Base-by-base conservation (phyloP, 2,797 vertebrate genomes). In the Lepilemur septentrionalis region DNA sequence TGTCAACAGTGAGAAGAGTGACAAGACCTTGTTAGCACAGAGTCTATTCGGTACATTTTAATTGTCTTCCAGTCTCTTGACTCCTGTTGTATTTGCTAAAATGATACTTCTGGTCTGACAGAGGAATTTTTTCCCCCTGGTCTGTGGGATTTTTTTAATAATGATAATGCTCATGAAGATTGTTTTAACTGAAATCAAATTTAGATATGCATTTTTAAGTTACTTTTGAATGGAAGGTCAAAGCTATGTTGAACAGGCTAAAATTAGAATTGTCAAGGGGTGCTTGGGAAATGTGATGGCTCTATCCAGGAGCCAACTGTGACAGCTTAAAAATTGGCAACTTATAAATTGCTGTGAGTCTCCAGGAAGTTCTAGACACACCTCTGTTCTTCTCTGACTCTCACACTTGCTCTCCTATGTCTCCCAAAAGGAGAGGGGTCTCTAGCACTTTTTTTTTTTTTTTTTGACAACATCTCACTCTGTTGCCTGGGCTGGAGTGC, bases 131-230 rank as follows among this genome's bases (percentile, higher is more conserved):
- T 55, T 55, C 0, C 7, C 18, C 52, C 32, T 88, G n/a, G 7
- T 81, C 83, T 80, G 35, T 80, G 32, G 30, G 17, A 17, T 95
- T 93, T 79, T 79, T 79, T 35, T 0, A 38, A 70, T 82, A 72
- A 76, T n/a, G 55, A 50, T 91, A 89, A 94, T 2, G 7, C 86
- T 89, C 38, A 69, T n/a, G 63, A 52, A 89, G 57, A 38, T 67
- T 94, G 14, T 75, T 79, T 96, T 82, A 59, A 95, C 43, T 89
- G n/a, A 95, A 95, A 95, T 86, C 5, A 86, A 72, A 89, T 73
- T 86, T 95, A 75, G n/a, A 72, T 48, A 85, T 55, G 3, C 23
- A 38, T 67, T 92, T 97, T 81, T 79, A 5, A 96, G 35, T 55
- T 69, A 57, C 61, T 80, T 70, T 97, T n/a, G 10, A 94, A 52